Evolutionary conservation across 2,888 invertebrate genomes (phyloP), one percentile per base, ranked within the genome.

Genomic region (Pycnomerus fuliginosus): DNA sequence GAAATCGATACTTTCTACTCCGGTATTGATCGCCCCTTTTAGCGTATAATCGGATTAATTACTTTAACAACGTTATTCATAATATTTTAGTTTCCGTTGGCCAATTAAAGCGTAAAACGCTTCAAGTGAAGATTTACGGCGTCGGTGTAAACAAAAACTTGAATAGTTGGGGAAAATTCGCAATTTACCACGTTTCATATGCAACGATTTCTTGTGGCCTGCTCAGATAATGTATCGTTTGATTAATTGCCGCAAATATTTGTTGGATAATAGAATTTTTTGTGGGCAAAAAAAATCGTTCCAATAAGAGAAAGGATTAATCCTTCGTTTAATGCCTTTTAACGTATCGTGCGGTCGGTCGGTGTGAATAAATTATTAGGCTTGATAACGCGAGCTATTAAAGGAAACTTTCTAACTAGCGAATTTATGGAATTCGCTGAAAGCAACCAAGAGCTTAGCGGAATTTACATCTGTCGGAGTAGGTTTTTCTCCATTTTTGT

Each of bases 391-490:
- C 28, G 15, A 13, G 31, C 37, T 37, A 38, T 33, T 39, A 39
- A 34, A 20, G 32, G 16, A 33, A 44, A 44, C 25, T 44, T 44
- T 30, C 39, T 29, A 44, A 34, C 47, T 42, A 29, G 34, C 38
- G 42, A 42, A 47, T 44, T 44, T 39, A 39, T 44, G 44, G 44
- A 44, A 44, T 46, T 46, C 41, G 42, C 42, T 46, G 42, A 41
- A 42, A 42, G 32, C 35, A 14, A 23, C 33, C 39, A 33, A 42
- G 39, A 42, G 33, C 42, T 42, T 33, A 29, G 32, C 28, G 33
- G 28, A 37, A 47, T 47, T 42, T 47, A 38, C 42, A 42, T 42
- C 47, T 47, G 42, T 37, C 42, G 16, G 32, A n/a, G 33, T 17
- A 22, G 32, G 15, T 27, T 40, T 39, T 40, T 31, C 38, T 37